Percentiles rank a stretch among this genome's conserved stretches.
These are phyloP conservation scores for Drosophila pseudotakahashii DNA, from an alignment of 2,888 invertebrate genomes.

Conservation along the genomic window DNA sequence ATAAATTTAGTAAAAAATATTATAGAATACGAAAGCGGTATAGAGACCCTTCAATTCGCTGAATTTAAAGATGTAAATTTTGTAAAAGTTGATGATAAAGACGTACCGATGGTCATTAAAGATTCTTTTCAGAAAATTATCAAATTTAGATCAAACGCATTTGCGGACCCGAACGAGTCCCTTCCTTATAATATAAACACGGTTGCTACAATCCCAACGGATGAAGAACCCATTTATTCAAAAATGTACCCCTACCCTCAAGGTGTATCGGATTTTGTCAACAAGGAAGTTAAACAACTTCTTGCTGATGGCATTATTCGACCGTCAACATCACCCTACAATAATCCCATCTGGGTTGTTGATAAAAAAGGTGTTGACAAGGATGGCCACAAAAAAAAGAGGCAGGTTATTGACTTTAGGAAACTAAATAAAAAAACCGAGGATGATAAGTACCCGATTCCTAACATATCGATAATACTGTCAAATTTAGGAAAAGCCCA, in stretches of 20 bases:
- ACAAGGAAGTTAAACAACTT: background rate
- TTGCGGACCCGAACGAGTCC: background rate
- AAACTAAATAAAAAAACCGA: background rate
- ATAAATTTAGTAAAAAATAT: background rate
- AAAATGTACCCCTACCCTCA: background rate
- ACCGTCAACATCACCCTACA: background rate
- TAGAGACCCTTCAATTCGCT: background rate
- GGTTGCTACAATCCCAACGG: background rate
- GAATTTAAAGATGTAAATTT: background rate
- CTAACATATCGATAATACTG: too few relatives aligned
- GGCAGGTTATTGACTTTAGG: background rate
- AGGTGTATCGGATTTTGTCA: background rate
- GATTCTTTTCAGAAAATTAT: background rate
- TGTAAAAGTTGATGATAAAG: background rate
- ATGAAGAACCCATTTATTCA: background rate
- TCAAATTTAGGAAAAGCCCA: background rate
- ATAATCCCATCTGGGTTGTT: background rate
- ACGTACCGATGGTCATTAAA: background rate
- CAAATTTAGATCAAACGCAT: slow-evolving; percentile 1
- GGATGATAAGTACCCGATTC: too few relatives aligned
- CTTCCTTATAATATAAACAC: background rate
- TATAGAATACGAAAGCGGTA: background rate
- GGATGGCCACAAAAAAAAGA: background rate
- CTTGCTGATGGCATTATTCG: too few relatives aligned
- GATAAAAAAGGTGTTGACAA: background rate